A percentile compares a stretch with the other conserved stretches of the same genome.
phyloP scores from a whole-genome alignment of 2,888 invertebrate genomes.

The Serripes groenlandicus region DNA sequence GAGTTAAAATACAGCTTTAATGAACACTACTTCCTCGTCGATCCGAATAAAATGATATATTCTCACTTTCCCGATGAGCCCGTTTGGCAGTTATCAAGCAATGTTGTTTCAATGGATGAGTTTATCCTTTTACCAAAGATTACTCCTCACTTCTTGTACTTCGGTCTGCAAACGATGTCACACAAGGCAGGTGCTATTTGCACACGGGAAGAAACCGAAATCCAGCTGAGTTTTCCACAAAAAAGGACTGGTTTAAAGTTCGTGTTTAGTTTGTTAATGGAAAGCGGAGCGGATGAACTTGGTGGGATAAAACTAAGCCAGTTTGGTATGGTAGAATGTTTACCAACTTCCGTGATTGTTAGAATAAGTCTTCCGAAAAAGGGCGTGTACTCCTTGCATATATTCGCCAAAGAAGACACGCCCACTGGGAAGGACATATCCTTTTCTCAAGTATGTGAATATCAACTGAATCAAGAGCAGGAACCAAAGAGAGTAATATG shows the following conservation, averaged over 20 bases:
- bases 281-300: slow-evolving; percentile 62
- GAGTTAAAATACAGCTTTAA: slow-evolving; percentile 71
- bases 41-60: slow-evolving; percentile 72
- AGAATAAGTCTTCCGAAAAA: slow-evolving; percentile 68
- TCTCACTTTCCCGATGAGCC: slow-evolving; percentile 73
- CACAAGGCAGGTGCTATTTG: slow-evolving; percentile 68
- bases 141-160: slow-evolving; percentile 72
- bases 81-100: slow-evolving; percentile 66
- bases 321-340: slow-evolving; percentile 72
- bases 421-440: slow-evolving; percentile 70
- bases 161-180: slow-evolving; percentile 69
- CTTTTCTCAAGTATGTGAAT: slow-evolving; percentile 74
- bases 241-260: slow-evolving; percentile 67
- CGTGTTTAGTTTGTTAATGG: slow-evolving; percentile 68
- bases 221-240: slow-evolving; percentile 67
- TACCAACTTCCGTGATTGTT: slow-evolving; percentile 63
- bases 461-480: slow-evolving; percentile 67
- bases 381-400: slow-evolving; percentile 65
- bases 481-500: slow-evolving; percentile 51
- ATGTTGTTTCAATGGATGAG: slow-evolving; percentile 65
- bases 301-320: slow-evolving; percentile 68
- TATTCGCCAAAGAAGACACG: slow-evolving; percentile 73
- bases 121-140: slow-evolving; percentile 72
- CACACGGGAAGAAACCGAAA: slow-evolving; percentile 66
- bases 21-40: slow-evolving; percentile 71